phyloP scores from a whole-genome alignment of 2,113 vertebrate species.

The Xenus cinereus region DNA sequence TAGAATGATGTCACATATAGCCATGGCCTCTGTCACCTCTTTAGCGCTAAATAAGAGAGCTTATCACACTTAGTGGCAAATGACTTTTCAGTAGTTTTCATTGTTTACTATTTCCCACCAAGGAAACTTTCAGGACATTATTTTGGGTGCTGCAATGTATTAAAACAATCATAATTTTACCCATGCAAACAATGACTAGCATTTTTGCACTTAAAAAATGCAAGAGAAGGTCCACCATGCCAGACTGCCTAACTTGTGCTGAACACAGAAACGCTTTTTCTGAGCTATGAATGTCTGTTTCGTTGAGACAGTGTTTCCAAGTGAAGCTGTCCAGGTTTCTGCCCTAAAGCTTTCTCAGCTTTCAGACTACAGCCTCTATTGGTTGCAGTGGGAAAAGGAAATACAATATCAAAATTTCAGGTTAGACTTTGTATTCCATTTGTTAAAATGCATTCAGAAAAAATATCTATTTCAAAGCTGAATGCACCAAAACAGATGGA shows the following conservation, averaged over 20 bases:
- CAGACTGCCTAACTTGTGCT: background rate
- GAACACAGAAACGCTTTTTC: constrained; percentile 10
- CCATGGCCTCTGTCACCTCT: background rate
- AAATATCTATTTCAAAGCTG: background rate
- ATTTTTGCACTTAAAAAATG: background rate
- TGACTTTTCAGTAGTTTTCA: background rate
- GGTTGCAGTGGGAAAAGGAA: background rate
- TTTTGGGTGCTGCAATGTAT: background rate
- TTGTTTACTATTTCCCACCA: background rate
- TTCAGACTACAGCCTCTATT: background rate
- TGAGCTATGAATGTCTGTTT: background rate
- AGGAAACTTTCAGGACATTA: background rate
- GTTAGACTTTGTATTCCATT: background rate
- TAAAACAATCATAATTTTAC: background rate
- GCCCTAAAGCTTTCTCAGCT: background rate
- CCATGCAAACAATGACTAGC: background rate
- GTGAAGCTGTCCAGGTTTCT: background rate
- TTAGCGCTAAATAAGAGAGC: background rate
- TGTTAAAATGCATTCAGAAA: background rate
- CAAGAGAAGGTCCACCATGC: background rate
- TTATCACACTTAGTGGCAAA: background rate
- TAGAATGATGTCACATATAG: background rate
- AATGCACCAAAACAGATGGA: background rate
- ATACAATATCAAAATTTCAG: background rate
- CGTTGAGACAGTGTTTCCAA: background rate